These are phyloP conservation scores for Anoplius nigerrimus DNA, from an alignment of 2,888 invertebrate species.

Conservation along the genomic window DNA sequence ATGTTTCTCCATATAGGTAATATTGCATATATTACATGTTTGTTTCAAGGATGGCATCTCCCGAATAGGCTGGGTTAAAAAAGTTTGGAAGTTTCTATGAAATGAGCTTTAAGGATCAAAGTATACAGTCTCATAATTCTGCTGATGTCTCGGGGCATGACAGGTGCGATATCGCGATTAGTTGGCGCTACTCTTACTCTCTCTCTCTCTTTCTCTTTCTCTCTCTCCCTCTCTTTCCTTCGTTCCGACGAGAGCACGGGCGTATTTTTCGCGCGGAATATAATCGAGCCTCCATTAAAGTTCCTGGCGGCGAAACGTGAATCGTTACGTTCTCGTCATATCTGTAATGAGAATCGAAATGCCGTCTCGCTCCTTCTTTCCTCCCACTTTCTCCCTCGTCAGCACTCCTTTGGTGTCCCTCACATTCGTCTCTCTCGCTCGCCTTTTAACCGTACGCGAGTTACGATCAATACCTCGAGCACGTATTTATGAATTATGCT, in stretches of 20 bases:
- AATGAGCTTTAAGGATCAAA: too few relatives aligned
- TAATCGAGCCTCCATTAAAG: slow-evolving; percentile 53
- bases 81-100: too few relatives aligned
- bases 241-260: slow-evolving; percentile 15
- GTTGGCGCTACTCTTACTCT: not conserved
- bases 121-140: too few relatives aligned
- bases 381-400: not conserved
- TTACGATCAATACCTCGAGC: slow-evolving; percentile 46
- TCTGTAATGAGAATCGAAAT: slow-evolving; percentile 62
- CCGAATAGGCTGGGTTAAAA: too few relatives aligned
- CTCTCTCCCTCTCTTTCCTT: not conserved
- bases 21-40: too few relatives aligned
- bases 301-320: slow-evolving; percentile 31
- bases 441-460: slow-evolving; percentile 34
- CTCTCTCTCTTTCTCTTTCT: not conserved
- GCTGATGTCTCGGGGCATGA: too few relatives aligned
- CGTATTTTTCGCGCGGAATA: slow-evolving; percentile 42
- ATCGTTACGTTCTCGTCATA: slow-evolving; percentile 46
- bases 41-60: too few relatives aligned
- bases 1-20: too few relatives aligned
- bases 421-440: slow-evolving; percentile 8
- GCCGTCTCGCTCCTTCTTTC: slow-evolving; percentile 12
- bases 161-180: not conserved
- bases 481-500: slow-evolving; percentile 47
- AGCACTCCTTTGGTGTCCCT: not conserved